A percentile compares a stretch with the other conserved stretches of the same genome.
Evolutionary conservation across 23 tunicate genomes (phyloP).

Genomic region (Trididemnum nubilum): DNA sequence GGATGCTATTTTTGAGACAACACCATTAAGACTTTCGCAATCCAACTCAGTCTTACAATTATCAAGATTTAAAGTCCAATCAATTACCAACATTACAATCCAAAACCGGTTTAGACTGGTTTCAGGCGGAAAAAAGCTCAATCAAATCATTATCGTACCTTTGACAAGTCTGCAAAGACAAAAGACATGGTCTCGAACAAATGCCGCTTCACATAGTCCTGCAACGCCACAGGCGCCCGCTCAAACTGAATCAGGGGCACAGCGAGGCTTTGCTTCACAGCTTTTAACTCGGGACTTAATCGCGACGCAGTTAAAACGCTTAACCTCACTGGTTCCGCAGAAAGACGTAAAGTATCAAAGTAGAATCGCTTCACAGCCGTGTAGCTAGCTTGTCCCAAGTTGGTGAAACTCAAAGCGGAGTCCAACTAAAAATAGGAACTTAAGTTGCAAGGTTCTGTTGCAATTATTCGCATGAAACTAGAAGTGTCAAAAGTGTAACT

Average conservation of each 20-base stretch:
- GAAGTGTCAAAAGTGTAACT: no score
- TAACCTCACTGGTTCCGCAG: conserved; percentile 51
- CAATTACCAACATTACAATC: no score
- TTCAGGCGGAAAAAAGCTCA: no score
- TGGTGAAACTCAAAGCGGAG: not conserved
- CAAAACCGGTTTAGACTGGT: no score
- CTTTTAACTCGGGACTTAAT: conserved; percentile 60
- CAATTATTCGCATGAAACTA: no score
- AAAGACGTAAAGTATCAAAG: conserved; percentile 63
- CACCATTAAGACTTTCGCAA: no score
- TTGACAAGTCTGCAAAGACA: conserved; percentile 68
- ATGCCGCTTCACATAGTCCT: conserved; percentile 74
- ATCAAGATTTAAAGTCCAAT: no score
- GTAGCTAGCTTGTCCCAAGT: not conserved
- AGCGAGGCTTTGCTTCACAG: conserved; percentile 54
- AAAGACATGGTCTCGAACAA: conserved; percentile 77
- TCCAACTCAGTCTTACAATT: no score
- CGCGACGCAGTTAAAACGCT: conserved; percentile 71
- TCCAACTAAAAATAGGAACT: conserved; percentile 34
- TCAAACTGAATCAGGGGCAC: conserved; percentile 79
- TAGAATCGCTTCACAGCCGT: conserved; percentile 54
- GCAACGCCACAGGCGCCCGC: conserved; percentile 77
- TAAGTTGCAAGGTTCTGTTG: no score
- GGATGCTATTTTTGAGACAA: no score
- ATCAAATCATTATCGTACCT: conserved; percentile 42